Evolutionary conservation across 2,113 vertebrate species (phyloP).

Genomic region (Suricata suricatta): DNA sequence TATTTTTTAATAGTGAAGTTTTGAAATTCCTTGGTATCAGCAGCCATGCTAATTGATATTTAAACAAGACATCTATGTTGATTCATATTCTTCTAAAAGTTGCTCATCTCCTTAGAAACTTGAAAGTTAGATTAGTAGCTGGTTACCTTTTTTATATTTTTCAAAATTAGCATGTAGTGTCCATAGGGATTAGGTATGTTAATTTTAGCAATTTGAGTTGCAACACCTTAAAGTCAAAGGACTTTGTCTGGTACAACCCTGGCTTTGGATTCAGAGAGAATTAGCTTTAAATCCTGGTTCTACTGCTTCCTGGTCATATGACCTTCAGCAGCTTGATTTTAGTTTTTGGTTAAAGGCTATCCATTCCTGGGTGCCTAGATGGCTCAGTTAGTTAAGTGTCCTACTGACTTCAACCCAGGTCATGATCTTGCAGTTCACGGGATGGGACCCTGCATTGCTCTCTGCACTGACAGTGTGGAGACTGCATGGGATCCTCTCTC

Average conservation of each 20-base stretch:
- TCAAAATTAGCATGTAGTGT: not conserved
- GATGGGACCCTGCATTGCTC: too few species aligned
- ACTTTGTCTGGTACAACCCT: accelerated
- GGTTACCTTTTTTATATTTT: not conserved
- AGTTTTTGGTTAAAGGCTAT: not conserved
- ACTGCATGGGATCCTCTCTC: too few species aligned
- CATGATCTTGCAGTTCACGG: too few species aligned
- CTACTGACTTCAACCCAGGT: too few species aligned
- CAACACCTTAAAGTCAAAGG: not conserved
- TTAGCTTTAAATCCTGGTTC: not conserved
- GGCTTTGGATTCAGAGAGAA: not conserved
- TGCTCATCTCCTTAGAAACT: not conserved
- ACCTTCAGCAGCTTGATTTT: not conserved
- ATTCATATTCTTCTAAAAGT: not conserved
- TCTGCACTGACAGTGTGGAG: too few species aligned
- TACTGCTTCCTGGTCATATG: not conserved
- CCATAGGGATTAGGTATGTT: not conserved
- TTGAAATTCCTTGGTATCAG: not conserved
- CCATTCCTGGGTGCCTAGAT: not conserved
- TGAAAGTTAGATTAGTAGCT: not conserved
- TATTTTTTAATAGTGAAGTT: not conserved
- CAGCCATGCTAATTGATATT: not conserved
- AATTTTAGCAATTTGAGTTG: not conserved
- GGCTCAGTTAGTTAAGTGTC: too few species aligned
- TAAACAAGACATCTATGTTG: not conserved